Base-by-base conservation (phyloP, 23 tunicate genomes). In the Halocynthia aurantium region DNA sequence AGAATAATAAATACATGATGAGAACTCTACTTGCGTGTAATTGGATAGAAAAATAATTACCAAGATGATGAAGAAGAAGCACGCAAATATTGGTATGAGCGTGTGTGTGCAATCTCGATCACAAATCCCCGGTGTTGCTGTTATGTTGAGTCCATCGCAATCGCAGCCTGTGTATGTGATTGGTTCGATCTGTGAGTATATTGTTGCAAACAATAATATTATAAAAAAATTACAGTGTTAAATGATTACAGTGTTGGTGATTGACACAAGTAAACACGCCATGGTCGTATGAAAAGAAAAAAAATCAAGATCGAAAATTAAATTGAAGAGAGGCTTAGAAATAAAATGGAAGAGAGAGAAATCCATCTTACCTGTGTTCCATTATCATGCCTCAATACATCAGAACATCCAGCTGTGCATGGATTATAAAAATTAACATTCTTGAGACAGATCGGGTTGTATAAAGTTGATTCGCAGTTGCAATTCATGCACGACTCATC, bases 381-480 rank as follows among this genome's bases (percentile, higher is more conserved):
- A 31, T 31, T 31, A 31, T 31, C 44, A 31, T 31, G 44, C 44
- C 44, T 31, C 44, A 31, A 31, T 31, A 74, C 78, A 15, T 74
- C 78, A 53, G 72, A 20, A 62, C 99, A 95, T 31, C 99, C 99
- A 44, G 99, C 99, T 52, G 72, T 74, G 62, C 99, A 95, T 15
- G 99, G 99, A 63, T 85, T 95, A 84, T 61, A 81, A 52, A 55
- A 95, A 52, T 96, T 95, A 11, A 74, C 52, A 22, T 72, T 82
- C 6, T 78, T 81, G 13, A 52, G 7, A 52, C 99, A 95, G 7
- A 95, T 62, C 22, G 99, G 99, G 17, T 72, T 69, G 75, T 89
- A 95, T 8, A 62, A 50, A 17, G 85, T 6, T 2, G 56, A 53
- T 56, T 31, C 44, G 44, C 44, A 31, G 44, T 31, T 31, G 44